Conservation (phyloP, 1,140 invertebrate species). For the Dinoponera quadriceps region DNA sequence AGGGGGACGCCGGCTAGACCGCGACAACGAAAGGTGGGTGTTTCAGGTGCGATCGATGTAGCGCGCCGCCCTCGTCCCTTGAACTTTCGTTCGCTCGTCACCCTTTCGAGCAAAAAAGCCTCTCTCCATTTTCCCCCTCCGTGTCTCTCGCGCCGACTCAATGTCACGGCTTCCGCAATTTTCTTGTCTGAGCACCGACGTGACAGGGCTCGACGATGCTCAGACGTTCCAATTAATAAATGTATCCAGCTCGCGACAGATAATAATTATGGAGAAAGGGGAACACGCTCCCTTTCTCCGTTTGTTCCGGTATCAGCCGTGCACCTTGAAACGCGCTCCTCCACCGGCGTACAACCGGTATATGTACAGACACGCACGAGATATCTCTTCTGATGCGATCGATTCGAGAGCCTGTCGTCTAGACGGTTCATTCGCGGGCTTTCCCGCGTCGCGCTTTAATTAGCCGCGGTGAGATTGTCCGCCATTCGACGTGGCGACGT, state of each 20-base stretch:
- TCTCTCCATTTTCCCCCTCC: slow-evolving; percentile 28
- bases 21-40: slow-evolving; percentile 58
- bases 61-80: slow-evolving; percentile 63
- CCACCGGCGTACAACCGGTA: background rate
- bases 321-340: slow-evolving; percentile 18
- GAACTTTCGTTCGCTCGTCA: slow-evolving; percentile 57
- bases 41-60: slow-evolving; percentile 78
- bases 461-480: background rate
- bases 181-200: slow-evolving; percentile 65
- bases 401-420: slow-evolving; percentile 62
- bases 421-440: slow-evolving; percentile 42
- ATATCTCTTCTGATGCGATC: slow-evolving; percentile 62
- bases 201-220: slow-evolving; percentile 20
- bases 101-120: slow-evolving; percentile 47
- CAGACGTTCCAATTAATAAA: slow-evolving; percentile 71
- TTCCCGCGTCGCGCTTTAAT: slow-evolving; percentile 3
- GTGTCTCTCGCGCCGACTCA: slow-evolving; percentile 39
- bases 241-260: slow-evolving; percentile 57
- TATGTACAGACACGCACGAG: slow-evolving; percentile 23
- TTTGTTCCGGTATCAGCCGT: background rate
- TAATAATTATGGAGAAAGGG: slow-evolving; percentile 31
- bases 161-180: slow-evolving; percentile 72
- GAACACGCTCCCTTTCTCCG: background rate
- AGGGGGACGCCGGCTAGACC: slow-evolving; percentile 41
- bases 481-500: background rate